Percentiles rank a stretch among this genome's conserved stretches.
Evolutionary conservation across 2,113 vertebrate genomes (phyloP).

Genomic region (Galbula dea): DNA sequence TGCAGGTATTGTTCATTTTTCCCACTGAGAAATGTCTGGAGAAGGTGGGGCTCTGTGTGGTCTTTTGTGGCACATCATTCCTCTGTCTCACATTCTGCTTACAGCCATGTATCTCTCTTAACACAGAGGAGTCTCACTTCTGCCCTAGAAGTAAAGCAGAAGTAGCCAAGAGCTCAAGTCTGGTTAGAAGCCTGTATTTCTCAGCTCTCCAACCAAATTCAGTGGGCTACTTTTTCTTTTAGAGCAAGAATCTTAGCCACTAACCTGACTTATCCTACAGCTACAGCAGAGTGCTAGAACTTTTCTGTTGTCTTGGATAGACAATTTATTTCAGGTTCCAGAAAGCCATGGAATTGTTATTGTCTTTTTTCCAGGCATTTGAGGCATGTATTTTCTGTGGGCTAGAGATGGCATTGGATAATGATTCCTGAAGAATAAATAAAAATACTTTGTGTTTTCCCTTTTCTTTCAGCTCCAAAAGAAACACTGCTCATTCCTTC

Average conservation of each 20-base stretch:
- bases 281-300: neutral
- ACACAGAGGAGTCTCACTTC: neutral
- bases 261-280: neutral
- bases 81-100: neutral
- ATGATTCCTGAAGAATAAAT: constrained; percentile 25
- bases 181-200: neutral
- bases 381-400: constrained; percentile 22
- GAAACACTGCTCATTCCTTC: constrained; percentile 66
- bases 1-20: too few species aligned
- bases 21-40: too few species aligned
- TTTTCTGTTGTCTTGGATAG: constrained; percentile 17
- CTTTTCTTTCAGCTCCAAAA: constrained; percentile 74
- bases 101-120: neutral
- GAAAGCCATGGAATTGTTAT: constrained; percentile 26
- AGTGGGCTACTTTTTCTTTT: neutral
- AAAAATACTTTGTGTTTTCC: constrained; percentile 40
- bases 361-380: constrained; percentile 52
- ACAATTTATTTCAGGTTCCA: constrained; percentile 45
- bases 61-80: neutral
- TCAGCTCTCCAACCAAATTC: neutral
- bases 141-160: neutral
- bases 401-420: constrained; percentile 30
- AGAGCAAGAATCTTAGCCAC: neutral
- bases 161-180: neutral
- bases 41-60: too few species aligned